Conservation (phyloP, 2,113 vertebrate species). For the Nyctibius bracteatus region DNA sequence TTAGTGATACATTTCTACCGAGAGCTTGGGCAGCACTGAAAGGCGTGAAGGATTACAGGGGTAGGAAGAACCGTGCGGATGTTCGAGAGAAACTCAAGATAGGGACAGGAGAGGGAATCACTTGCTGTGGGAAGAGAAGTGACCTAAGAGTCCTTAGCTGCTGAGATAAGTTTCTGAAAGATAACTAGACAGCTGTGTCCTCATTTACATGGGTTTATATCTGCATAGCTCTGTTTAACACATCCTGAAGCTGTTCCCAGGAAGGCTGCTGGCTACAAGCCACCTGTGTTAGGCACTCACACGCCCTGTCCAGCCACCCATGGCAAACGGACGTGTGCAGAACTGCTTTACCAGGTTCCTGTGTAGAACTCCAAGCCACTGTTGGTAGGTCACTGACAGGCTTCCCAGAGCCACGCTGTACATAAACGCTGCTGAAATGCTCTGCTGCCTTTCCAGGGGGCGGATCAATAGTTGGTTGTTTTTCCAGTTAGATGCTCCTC, state of each 20-base stretch:
- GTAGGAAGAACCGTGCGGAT: background rate
- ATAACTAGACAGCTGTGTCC: background rate
- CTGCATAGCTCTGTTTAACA: background rate
- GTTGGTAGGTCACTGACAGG: background rate
- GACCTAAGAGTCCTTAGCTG: background rate
- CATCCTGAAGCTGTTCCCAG: background rate
- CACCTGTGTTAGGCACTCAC: fast-evolving
- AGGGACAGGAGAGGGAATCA: background rate
- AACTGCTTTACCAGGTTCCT: background rate
- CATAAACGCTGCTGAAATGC: background rate
- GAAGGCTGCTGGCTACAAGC: background rate
- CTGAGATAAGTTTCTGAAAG: background rate
- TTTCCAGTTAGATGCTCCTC: background rate
- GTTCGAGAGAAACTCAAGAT: background rate
- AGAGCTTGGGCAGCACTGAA: background rate
- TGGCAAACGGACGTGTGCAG: background rate
- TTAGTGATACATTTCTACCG: background rate
- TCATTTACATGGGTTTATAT: background rate
- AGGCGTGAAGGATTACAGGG: background rate
- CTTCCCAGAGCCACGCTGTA: background rate
- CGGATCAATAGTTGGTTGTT: background rate
- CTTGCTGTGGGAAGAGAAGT: background rate
- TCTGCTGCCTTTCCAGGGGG: background rate
- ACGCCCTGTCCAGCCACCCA: background rate
- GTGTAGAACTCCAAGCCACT: background rate